phyloP scores from a whole-genome alignment of 2,888 invertebrate genomes.

The Sphecodes monilicornis region DNA sequence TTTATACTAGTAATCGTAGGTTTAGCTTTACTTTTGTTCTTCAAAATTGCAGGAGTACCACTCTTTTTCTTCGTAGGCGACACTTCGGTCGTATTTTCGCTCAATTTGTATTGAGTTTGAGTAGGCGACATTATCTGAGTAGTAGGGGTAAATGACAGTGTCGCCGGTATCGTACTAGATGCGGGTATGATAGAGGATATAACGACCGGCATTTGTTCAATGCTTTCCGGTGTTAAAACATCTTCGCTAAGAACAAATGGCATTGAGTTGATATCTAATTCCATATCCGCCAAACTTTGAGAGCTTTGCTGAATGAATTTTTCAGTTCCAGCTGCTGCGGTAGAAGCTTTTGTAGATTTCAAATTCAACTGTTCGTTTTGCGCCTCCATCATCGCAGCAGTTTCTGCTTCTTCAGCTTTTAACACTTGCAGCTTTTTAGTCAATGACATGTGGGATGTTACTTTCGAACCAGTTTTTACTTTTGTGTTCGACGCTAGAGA shows the following conservation, averaged over 20 bases:
- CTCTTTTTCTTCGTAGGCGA: constrained; percentile 78
- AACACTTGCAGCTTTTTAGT: constrained; percentile 76
- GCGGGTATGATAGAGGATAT: constrained; percentile 81
- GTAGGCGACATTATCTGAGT: constrained; percentile 70
- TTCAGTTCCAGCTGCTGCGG: constrained; percentile 61
- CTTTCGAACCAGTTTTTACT: constrained; percentile 65
- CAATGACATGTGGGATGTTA: constrained; percentile 63
- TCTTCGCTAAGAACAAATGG: constrained; percentile 91
- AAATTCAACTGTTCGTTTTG: constrained; percentile 65
- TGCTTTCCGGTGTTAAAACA: constrained; percentile 88
- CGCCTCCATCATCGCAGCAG: constrained; percentile 60
- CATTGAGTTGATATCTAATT: constrained; percentile 91
- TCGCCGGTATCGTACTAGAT: constrained; percentile 61
- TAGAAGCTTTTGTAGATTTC: constrained; percentile 59
- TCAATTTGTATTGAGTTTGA: constrained; percentile 67
- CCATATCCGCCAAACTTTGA: constrained; percentile 80
- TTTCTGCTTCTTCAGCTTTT: constrained; percentile 75
- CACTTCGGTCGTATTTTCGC: constrained; percentile 53
- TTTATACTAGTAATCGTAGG: constrained; percentile 82
- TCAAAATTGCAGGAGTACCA: constrained; percentile 80
- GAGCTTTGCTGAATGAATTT: constrained; percentile 80
- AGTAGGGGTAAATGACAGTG: constrained; percentile 69
- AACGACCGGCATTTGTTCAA: constrained; percentile 89
- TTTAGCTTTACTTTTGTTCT: constrained; percentile 80
- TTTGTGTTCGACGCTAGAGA: constrained; percentile 69